These are phyloP conservation scores for zebrafish (Danio rerio) DNA, from an alignment of 2,113 vertebrate genomes.

Conservation along the genomic window DNA sequence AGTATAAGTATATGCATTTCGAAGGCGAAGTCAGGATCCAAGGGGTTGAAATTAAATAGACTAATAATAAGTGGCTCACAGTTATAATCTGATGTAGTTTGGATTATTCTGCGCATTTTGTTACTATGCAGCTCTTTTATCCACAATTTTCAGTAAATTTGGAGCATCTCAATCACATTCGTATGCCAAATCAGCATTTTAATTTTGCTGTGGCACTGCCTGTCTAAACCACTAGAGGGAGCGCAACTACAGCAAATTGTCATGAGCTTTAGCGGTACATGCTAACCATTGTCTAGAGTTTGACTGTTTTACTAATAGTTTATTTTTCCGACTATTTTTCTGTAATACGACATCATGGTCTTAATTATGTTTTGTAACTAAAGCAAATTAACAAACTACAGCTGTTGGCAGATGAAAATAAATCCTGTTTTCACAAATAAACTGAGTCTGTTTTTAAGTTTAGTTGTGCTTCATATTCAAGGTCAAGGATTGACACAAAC, in stretches of 20 bases:
- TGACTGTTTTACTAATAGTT: background rate
- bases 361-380: constrained; percentile 27
- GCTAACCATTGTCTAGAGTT: background rate
- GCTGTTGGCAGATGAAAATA: background rate
- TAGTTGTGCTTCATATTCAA: background rate
- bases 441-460: background rate
- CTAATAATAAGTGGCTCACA: background rate
- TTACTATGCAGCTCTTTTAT: background rate
- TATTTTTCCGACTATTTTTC: background rate
- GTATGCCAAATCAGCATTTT: background rate
- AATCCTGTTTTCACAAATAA: constrained; percentile 24
- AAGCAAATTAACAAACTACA: constrained; percentile 13
- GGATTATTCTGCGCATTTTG: background rate
- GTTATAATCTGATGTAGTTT: background rate
- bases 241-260: background rate
- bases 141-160: background rate
- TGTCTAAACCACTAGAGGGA: constrained; percentile 39
- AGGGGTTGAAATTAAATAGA: constrained; percentile 70
- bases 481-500: background rate
- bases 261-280: background rate
- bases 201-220: background rate
- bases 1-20: constrained; percentile 67
- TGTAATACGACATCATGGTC: background rate
- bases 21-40: constrained; percentile 67
- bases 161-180: background rate